A percentile compares a stretch with the other conserved stretches of the same genome.
These are phyloP conservation scores for Leucopternis melanops DNA, from an alignment of 2,113 vertebrate species.

Conservation along the genomic window DNA sequence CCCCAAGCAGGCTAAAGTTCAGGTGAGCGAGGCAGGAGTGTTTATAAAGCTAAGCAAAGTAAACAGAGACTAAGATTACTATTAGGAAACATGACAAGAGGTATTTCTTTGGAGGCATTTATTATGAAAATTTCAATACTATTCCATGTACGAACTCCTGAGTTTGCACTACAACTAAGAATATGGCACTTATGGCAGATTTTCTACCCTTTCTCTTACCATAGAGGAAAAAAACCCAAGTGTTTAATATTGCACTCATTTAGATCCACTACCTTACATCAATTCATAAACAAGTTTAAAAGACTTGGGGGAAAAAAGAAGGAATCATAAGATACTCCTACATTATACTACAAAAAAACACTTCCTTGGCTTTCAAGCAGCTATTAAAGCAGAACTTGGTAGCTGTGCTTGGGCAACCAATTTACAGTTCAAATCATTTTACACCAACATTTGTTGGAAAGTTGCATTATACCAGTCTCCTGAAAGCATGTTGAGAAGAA, in stretches of 20 bases:
- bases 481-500: neutral
- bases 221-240: neutral
- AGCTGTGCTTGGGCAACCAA: neutral
- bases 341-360: neutral
- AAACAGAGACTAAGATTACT: conserved; percentile 11
- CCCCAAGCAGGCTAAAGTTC: conserved; percentile 12
- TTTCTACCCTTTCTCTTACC: neutral
- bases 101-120: neutral
- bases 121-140: neutral
- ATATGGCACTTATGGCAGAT: neutral
- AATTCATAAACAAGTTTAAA: neutral
- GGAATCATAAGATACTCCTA: neutral
- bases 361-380: neutral
- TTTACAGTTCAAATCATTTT: neutral
- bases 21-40: neutral
- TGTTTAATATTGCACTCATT: neutral
- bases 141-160: neutral
- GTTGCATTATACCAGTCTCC: neutral
- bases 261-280: neutral
- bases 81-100: neutral
- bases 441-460: neutral
- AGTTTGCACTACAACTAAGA: neutral
- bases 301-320: neutral
- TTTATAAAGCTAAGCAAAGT: conserved; percentile 1
- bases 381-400: conserved; percentile 14